Evolutionary conservation across 2,113 vertebrate genomes (phyloP).

Genomic region (Nothobranchius furzeri): DNA sequence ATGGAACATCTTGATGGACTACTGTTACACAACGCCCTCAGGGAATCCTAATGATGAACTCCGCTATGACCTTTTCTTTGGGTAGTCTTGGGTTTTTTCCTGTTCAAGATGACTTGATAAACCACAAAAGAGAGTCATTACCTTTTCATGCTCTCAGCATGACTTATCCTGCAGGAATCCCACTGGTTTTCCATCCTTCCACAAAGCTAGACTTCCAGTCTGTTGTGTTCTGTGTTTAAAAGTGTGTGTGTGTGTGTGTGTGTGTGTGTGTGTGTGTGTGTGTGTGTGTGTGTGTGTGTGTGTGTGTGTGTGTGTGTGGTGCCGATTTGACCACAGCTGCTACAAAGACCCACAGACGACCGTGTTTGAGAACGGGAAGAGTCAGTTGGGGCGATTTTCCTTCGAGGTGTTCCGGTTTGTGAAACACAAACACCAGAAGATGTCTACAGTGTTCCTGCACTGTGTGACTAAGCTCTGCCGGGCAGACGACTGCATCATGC

Average conservation of each 20-base stretch:
- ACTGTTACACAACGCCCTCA: constrained; percentile 96
- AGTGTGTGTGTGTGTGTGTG: constrained; percentile 1
- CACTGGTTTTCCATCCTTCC: constrained; percentile 10
- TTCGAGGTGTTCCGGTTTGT: constrained; percentile 98
- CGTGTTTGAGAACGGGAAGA: constrained; percentile 92
- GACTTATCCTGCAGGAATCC: constrained; percentile 20
- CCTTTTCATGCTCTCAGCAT: constrained; percentile 58
- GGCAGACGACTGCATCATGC: constrained; percentile 89
- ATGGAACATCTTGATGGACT: constrained; percentile 98
- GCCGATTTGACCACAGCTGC: constrained; percentile 78
- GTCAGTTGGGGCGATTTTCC: constrained; percentile 93
- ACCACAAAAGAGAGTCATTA: constrained; percentile 70
- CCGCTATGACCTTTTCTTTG: constrained; percentile 94
- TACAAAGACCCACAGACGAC: constrained; percentile 97
- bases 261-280: too few species aligned
- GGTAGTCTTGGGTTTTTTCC: constrained; percentile 76
- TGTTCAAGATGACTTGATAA: constrained; percentile 63
- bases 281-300: not conserved
- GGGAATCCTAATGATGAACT: constrained; percentile 95
- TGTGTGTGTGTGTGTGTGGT: constrained; percentile 1
- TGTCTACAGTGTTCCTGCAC: constrained; percentile 96
- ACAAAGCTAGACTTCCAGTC: constrained; percentile 16
- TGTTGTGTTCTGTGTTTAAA: constrained; percentile 12
- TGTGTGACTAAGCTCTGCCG: constrained; percentile 94
- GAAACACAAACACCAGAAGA: constrained; percentile 98